A percentile compares a stretch with the other conserved stretches of the same genome.
Conservation (phyloP, 2,888 invertebrate genomes). For the Drosophila eohydei region DNA sequence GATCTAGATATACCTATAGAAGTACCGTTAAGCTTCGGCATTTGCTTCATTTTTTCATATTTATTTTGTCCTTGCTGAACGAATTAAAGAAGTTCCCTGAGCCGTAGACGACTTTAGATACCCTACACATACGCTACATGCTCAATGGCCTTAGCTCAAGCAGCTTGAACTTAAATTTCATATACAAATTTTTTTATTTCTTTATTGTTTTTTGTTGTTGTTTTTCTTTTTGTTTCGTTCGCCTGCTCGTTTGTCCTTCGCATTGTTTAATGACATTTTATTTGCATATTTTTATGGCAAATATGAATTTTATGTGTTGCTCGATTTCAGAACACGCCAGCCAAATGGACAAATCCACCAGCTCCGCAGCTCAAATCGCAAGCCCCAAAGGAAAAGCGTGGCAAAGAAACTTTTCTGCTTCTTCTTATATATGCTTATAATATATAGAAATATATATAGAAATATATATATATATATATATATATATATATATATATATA, state of each 20-base stretch:
- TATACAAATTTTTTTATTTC: slow-evolving; percentile 5
- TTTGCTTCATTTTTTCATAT: neutral
- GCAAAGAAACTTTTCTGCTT: slow-evolving; percentile 17
- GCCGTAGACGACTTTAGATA: neutral
- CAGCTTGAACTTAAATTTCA: slow-evolving; percentile 24
- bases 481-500: slow-evolving; percentile 7
- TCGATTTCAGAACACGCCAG: slow-evolving; percentile 60
- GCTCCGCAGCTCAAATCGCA: slow-evolving; percentile 17
- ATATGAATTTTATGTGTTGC: slow-evolving; percentile 68
- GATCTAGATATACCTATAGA: neutral
- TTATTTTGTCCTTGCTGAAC: neutral
- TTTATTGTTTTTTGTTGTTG: neutral
- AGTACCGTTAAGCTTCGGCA: neutral
- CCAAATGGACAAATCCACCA: slow-evolving; percentile 39
- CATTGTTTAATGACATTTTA: slow-evolving; percentile 77
- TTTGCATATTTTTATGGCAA: slow-evolving; percentile 71
- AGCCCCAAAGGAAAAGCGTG: slow-evolving; percentile 36
- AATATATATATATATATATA: slow-evolving; percentile 9
- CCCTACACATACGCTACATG: neutral
- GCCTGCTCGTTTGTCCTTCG: slow-evolving; percentile 58
- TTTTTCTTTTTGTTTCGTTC: slow-evolving; percentile 24
- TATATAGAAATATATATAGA: slow-evolving; percentile 8
- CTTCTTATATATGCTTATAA: slow-evolving; percentile 8
- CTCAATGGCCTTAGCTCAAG: neutral
- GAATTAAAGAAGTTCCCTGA: too few species aligned